Evolutionary conservation across 2,797 vertebrate genomes (phyloP), one percentile per base, ranked within the genome.

Genomic region (Ctenochaetus hawaiiensis): DNA sequence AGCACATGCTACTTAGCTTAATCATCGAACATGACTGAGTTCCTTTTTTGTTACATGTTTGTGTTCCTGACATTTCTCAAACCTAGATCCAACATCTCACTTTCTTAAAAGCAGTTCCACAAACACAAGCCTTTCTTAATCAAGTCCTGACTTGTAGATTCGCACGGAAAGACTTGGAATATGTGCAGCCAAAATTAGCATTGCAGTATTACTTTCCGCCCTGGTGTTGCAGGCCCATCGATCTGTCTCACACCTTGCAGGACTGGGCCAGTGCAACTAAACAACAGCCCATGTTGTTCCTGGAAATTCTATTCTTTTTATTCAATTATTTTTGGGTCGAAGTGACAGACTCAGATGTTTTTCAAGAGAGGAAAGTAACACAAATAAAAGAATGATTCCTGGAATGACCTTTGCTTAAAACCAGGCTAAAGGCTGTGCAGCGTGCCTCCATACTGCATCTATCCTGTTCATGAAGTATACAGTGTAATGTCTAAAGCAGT

Each of bases 381-480:
- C 5, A 1, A 65, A 66, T 67, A 48, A 53, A 67, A 44, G 13
- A 39, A 67, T 30, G 67, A 41, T 75, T 86, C 68, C 78, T 89
- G 84, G 88, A 93, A 92, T 92, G 84, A 67, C 76, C 70, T 84
- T 75, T 34, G 51, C 84, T 86, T 72, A 58, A 83, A 83, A 75
- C 75, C 72, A 91, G 80, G 48, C 61, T 69, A 14, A 78, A 80
- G 57, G 34, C 72, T 58, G 11, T n/a, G 16, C 37, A 54, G 23
- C 30, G 6, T 61, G 37, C 74, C 48, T 68, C 62, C 30, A 51
- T 62, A 12, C 17, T 30, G 34, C 44, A 57, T 56, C 22, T 26
- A 17, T 65, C 30, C 54, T 74, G 62, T 53, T 48, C 20, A 10
- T 70, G 18, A 54, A 16, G n/a, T 57, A 12, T 17, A 68, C 30